Percentiles rank a stretch among this genome's conserved stretches.
phyloP scores from a whole-genome alignment of 2,888 invertebrate species.

The Cataglyphis albicans region DNA sequence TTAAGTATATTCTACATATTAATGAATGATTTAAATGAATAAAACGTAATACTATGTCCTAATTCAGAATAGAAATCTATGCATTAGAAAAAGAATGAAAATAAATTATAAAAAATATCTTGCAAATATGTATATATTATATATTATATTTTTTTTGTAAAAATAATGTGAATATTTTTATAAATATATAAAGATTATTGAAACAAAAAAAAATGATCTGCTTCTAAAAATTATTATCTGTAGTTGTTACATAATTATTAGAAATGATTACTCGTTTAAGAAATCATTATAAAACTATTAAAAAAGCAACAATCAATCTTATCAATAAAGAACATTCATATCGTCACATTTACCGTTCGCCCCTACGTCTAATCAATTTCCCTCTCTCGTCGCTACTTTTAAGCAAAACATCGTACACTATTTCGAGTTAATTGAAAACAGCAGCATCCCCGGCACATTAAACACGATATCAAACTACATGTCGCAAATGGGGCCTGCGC shows the following conservation, averaged over 20 bases:
- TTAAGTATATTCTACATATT: not conserved
- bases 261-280: not conserved
- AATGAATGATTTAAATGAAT: conserved; percentile 1
- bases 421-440: conserved; percentile 54
- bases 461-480: conserved; percentile 52
- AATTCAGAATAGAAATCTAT: not conserved
- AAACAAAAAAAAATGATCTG: not conserved
- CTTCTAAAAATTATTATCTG: not conserved
- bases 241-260: not conserved
- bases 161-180: not conserved
- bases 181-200: too few species aligned
- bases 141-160: not conserved
- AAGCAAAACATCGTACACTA: conserved; percentile 32
- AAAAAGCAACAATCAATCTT: not conserved
- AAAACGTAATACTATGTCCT: not conserved
- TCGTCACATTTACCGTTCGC: conserved; percentile 5
- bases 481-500: conserved; percentile 42
- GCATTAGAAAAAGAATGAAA: not conserved
- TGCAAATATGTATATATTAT: not conserved
- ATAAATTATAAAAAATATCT: not conserved
- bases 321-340: conserved; percentile 24
- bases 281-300: not conserved
- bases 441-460: conserved; percentile 48
- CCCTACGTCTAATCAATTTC: not conserved
- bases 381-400: not conserved